Evolutionary conservation across 2,113 vertebrate species (phyloP), one percentile per base, ranked within the genome.

Genomic region (Anhinga rufa): DNA sequence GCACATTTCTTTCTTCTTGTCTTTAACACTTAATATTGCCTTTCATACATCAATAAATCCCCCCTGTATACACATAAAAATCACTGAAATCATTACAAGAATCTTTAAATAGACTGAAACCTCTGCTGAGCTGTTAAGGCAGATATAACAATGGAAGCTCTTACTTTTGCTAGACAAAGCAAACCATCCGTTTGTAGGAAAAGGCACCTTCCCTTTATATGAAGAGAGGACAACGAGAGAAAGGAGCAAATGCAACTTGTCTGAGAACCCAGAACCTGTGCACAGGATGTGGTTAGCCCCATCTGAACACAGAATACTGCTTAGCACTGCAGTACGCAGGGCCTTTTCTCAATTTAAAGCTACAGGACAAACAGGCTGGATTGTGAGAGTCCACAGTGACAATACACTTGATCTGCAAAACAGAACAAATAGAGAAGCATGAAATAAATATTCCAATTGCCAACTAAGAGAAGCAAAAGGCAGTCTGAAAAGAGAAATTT

Each of bases 111-210:
- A 91, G 48, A 24, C 42, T 91, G 69, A 93, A 96, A 86, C 49
- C 62, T 94, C 95, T 96, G 34, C 75, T 93, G 86, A 81, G 78
- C 42, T 97, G 65, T 86, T 95, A 96, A 80, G 38, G 74, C 34
- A 32, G 87, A 92, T 94, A 92, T 92, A 93, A 94, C 74, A 95
- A 76, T 84, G 74, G 36, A 80, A 93, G 57, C 70, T 90, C 86
- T 57, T 86, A 28, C 65, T 90, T 93, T 65, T 85, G 54, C 83
- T 72, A 91, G 62, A 84, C 81, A 94, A 91, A 92, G 83, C 61
- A 89, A 91, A 79, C 44, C 34, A 64, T 9, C 19, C 3, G 1
- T 69, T 65, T 72, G n/a, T 22, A 25, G 31, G 66, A 84, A 79
- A 72, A 83, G 4, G 8, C 42, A 78, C 21, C 57, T 88, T 72